A percentile compares a stretch with the other conserved stretches of the same genome.
Conservation (phyloP, 2,888 invertebrate species). For the Deilephila porcellus region DNA sequence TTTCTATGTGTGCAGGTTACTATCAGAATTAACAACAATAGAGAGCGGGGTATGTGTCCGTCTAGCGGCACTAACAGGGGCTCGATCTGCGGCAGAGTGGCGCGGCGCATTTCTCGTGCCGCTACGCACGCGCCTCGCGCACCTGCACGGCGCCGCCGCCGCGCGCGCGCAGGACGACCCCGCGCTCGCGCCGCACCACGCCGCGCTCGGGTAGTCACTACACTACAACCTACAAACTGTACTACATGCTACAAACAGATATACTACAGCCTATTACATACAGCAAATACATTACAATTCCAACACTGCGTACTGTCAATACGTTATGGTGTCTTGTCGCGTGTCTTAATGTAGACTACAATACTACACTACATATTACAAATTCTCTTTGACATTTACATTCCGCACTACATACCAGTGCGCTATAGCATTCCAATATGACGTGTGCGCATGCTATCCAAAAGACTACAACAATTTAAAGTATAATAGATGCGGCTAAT, state of each 20-base stretch:
- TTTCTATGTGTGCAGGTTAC: constrained; percentile 38
- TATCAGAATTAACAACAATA: constrained; percentile 57
- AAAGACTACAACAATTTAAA: no score
- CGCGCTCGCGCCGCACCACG: neutral
- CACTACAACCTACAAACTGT: neutral
- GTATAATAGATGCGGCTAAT: no score
- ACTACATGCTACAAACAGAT: neutral
- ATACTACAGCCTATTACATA: no score
- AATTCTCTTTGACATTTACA: no score
- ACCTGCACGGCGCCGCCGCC: constrained; percentile 28
- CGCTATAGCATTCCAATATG: no score
- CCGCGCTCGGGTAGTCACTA: neutral
- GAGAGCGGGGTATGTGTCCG: constrained; percentile 80
- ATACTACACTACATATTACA: no score
- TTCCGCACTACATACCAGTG: no score
- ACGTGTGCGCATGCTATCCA: no score
- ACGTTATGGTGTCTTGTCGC: no score
- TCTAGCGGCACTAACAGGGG: constrained; percentile 82
- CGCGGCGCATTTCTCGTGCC: constrained; percentile 79
- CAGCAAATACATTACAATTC: no score
- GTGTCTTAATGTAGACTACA: no score
- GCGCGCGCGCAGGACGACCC: neutral
- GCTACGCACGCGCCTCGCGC: constrained; percentile 51
- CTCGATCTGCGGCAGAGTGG: constrained; percentile 86
- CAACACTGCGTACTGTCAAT: no score